Conservation (phyloP, 2,888 invertebrate genomes). For the Mythimna vitellina region DNA sequence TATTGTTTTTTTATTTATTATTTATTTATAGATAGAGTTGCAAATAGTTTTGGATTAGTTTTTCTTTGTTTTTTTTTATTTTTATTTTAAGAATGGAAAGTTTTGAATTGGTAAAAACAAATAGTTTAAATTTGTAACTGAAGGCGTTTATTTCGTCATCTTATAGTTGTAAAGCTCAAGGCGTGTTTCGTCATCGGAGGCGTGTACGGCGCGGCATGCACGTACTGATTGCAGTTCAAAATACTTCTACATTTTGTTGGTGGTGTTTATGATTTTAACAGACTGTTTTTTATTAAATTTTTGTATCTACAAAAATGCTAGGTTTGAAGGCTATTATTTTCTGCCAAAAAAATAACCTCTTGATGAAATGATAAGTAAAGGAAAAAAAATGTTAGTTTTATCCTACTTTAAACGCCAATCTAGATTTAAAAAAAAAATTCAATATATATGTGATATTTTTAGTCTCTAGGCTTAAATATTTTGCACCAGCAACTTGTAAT, state of each 20-base stretch:
- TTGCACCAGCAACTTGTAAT: background rate
- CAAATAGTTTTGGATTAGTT: too few relatives aligned
- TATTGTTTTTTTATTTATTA: background rate
- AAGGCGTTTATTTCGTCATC: constrained; percentile 71
- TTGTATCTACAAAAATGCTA: too few relatives aligned
- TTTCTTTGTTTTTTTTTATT: background rate
- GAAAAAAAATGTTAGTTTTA: background rate
- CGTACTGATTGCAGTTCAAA: constrained; percentile 21
- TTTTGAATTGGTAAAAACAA: constrained; percentile 4
- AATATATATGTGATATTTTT: background rate
- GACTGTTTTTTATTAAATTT: background rate
- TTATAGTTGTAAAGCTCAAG: constrained; percentile 73
- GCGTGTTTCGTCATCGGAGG: constrained; percentile 73
- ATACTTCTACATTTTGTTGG: background rate
- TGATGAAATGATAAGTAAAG: background rate
- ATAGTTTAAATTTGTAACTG: constrained; percentile 45
- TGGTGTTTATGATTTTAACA: background rate
- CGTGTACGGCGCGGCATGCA: constrained; percentile 9
- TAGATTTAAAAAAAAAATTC: background rate
- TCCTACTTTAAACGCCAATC: background rate
- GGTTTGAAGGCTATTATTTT: background rate
- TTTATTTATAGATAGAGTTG: too few relatives aligned
- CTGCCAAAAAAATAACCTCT: background rate
- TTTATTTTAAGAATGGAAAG: constrained; percentile 1
- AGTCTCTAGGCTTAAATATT: background rate